These are phyloP conservation scores for Acinonyx jubatus DNA, from an alignment of 2,113 vertebrate species.

Conservation along the genomic window DNA sequence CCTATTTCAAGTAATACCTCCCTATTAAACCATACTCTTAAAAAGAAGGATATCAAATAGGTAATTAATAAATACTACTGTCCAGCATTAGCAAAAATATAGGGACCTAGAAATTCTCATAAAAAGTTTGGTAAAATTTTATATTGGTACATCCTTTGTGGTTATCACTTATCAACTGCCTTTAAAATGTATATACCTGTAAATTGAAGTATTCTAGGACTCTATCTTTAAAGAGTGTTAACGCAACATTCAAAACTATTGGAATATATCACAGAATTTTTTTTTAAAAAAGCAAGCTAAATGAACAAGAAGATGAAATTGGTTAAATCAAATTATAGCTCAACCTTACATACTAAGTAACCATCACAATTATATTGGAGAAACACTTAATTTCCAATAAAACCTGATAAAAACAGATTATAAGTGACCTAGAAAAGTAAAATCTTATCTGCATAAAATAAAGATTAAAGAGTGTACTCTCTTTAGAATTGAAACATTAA, in stretches of 20 bases:
- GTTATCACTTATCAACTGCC: not conserved
- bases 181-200: not conserved
- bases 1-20: not conserved
- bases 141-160: not conserved
- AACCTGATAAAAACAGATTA: not conserved
- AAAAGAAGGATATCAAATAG: not conserved
- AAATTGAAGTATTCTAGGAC: conserved; percentile 21
- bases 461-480: not conserved
- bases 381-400: not conserved
- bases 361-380: not conserved
- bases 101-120: not conserved
- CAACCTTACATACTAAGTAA: not conserved
- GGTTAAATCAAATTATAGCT: not conserved
- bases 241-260: not conserved
- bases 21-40: not conserved
- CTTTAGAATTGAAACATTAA: conserved; percentile 29
- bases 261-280: not conserved
- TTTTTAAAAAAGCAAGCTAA: conserved; percentile 7
- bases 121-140: not conserved
- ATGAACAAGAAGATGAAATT: conserved; percentile 7
- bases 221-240: not conserved
- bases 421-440: not conserved
- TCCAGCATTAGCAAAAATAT: not conserved
- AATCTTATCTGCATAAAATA: not conserved
- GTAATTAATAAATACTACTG: not conserved